These are phyloP conservation scores for Mactromeris polynyma DNA, from an alignment of 2,888 invertebrate species.

Conservation along the genomic window DNA sequence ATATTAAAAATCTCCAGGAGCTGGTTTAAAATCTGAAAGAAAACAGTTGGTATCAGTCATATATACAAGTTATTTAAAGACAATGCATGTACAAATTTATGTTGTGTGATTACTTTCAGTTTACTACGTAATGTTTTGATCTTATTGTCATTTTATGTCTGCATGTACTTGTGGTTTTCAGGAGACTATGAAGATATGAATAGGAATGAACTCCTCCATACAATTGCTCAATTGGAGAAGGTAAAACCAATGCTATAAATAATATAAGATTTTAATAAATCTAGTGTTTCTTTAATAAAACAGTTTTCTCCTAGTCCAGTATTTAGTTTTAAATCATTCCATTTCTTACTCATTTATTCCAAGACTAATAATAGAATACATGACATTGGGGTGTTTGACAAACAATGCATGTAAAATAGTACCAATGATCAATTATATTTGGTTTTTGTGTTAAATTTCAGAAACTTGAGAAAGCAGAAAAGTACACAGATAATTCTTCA, in stretches of 20 bases:
- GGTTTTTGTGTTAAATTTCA: slow-evolving; percentile 55
- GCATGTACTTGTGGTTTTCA: slow-evolving; percentile 51
- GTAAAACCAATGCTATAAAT: slow-evolving; percentile 65
- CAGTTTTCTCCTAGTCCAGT: not conserved
- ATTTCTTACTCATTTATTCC: not conserved
- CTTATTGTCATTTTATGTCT: not conserved
- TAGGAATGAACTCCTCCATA: slow-evolving; percentile 80
- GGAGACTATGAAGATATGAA: slow-evolving; percentile 85
- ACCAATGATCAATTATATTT: not conserved
- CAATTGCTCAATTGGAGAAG: slow-evolving; percentile 80
- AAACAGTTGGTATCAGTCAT: too few species aligned
- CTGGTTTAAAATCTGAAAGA: too few species aligned
- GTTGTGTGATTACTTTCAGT: not conserved
- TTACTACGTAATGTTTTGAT: not conserved
- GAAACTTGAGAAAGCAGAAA: slow-evolving; percentile 78
- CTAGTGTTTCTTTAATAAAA: not conserved
- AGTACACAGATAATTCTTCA: slow-evolving; percentile 75
- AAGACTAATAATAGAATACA: not conserved
- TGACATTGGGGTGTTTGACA: not conserved
- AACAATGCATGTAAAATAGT: not conserved
- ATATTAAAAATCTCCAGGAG: too few species aligned
- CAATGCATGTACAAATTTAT: not conserved
- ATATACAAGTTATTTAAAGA: too few species aligned
- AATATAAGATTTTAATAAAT: too few species aligned
- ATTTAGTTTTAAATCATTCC: not conserved